phyloP scores from a whole-genome alignment of 1,140 invertebrate genomes.

The Dinothrombium tinctorium region DNA sequence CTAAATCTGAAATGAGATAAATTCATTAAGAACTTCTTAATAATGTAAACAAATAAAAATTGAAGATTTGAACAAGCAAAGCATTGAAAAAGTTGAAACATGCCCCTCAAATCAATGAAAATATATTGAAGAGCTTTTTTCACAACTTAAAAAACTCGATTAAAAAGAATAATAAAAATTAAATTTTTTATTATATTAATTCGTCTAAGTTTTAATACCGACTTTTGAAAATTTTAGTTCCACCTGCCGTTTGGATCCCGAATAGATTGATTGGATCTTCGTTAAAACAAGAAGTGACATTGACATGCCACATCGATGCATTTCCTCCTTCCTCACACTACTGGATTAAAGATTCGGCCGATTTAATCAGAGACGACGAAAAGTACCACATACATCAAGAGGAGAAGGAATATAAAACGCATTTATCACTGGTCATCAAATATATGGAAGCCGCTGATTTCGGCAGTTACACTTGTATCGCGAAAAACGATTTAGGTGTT shows the following conservation, averaged over 20 bases:
- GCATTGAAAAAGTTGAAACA: too few species aligned
- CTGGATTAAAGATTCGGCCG: slow-evolving; percentile 40
- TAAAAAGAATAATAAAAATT: too few species aligned
- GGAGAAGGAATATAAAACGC: not conserved
- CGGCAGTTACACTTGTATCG: slow-evolving; percentile 61
- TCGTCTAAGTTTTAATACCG: not conserved
- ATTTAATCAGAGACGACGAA: not conserved
- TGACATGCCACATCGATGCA: slow-evolving; percentile 70
- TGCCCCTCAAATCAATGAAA: too few species aligned
- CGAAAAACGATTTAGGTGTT: slow-evolving; percentile 46
- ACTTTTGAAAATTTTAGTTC: slow-evolving; percentile 33
- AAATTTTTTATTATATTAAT: not conserved
- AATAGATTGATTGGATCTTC: slow-evolving; percentile 57
- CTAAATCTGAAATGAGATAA: too few species aligned
- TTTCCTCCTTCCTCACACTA: slow-evolving; percentile 67
- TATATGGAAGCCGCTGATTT: slow-evolving; percentile 54
- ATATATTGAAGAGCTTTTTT: too few species aligned
- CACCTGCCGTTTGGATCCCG: slow-evolving; percentile 61
- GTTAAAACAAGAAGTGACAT: slow-evolving; percentile 49
- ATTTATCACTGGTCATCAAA: not conserved
- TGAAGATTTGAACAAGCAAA: too few species aligned
- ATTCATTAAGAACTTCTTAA: too few species aligned
- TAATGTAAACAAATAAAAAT: too few species aligned
- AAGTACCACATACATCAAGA: not conserved
- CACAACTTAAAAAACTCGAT: too few species aligned